Conservation (phyloP, 2,888 invertebrate genomes). For the Ophion costatus region DNA sequence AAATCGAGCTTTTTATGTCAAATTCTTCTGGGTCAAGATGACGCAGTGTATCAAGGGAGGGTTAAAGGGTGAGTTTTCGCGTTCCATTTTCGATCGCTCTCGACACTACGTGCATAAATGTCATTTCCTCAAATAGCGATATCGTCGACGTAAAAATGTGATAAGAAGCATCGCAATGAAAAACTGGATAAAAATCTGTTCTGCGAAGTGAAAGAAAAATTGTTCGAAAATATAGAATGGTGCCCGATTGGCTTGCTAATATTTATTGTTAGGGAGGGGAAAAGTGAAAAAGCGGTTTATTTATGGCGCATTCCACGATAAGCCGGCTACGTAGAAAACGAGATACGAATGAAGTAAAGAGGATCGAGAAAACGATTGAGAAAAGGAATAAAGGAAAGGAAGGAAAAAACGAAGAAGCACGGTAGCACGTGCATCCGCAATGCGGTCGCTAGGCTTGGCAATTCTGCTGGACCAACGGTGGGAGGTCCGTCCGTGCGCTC, state of each 20-base stretch:
- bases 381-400: slow-evolving; percentile 24
- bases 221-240: background rate
- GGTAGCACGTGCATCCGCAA: slow-evolving; percentile 76
- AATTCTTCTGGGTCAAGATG: too few species aligned
- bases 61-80: too few species aligned
- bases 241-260: slow-evolving; percentile 12
- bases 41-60: too few species aligned
- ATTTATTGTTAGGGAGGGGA: slow-evolving; percentile 6
- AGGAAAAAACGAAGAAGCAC: slow-evolving; percentile 34
- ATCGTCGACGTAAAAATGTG: background rate
- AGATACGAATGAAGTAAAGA: slow-evolving; percentile 31
- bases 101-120: background rate
- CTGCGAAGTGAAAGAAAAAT: background rate
- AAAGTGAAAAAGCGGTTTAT: slow-evolving; percentile 5
- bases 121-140: background rate
- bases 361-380: slow-evolving; percentile 41
- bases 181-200: background rate
- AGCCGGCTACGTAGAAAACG: slow-evolving; percentile 6
- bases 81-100: background rate
- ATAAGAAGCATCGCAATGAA: background rate
- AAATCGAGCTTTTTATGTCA: too few species aligned
- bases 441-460: slow-evolving; percentile 74
- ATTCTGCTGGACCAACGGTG: slow-evolving; percentile 61
- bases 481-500: slow-evolving; percentile 26
- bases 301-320: slow-evolving; percentile 1